Conservation (phyloP, 2,888 invertebrate genomes). For the Drosophila diplacantha region DNA sequence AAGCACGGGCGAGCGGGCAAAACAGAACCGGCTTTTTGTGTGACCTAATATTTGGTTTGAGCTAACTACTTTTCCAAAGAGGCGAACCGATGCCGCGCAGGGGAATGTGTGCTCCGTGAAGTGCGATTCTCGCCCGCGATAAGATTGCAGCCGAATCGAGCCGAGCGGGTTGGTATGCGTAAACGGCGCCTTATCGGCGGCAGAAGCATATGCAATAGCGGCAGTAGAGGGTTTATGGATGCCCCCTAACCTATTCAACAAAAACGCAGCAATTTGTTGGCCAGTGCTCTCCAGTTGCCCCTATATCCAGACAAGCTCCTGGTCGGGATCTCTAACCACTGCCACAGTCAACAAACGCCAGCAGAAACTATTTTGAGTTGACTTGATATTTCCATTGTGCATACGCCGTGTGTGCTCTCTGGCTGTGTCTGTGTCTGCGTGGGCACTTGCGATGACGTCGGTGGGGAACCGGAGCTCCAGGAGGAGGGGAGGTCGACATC, state of each 20-base stretch:
- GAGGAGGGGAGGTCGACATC: slow-evolving; percentile 15
- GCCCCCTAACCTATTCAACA: slow-evolving; percentile 18
- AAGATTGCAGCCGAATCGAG: slow-evolving; percentile 44
- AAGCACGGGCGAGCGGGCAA: slow-evolving; percentile 53
- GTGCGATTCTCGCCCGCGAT: slow-evolving; percentile 32
- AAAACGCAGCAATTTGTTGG: slow-evolving; percentile 33
- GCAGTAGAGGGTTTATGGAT: slow-evolving; percentile 4
- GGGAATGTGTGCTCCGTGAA: slow-evolving; percentile 10
- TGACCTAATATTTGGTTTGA: slow-evolving; percentile 62
- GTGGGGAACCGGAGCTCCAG: slow-evolving; percentile 27
- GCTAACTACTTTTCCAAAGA: slow-evolving; percentile 51
- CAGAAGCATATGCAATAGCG: slow-evolving; percentile 21
- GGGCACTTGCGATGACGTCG: slow-evolving; percentile 49
- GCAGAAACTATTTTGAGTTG: slow-evolving; percentile 46
- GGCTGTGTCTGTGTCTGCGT: slow-evolving; percentile 15
- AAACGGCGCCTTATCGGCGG: slow-evolving; percentile 55
- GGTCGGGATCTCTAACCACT: background rate
- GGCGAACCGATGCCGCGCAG: slow-evolving; percentile 25
- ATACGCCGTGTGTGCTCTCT: slow-evolving; percentile 31
- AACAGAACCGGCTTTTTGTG: slow-evolving; percentile 64
- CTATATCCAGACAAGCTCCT: slow-evolving; percentile 5
- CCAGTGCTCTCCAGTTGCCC: slow-evolving; percentile 9
- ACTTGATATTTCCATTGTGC: slow-evolving; percentile 53
- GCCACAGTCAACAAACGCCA: slow-evolving; percentile 12
- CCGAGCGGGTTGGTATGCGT: background rate